Evolutionary conservation across 2,888 invertebrate genomes (phyloP), one percentile per base, ranked within the genome.

Genomic region (Blera fallax): DNA sequence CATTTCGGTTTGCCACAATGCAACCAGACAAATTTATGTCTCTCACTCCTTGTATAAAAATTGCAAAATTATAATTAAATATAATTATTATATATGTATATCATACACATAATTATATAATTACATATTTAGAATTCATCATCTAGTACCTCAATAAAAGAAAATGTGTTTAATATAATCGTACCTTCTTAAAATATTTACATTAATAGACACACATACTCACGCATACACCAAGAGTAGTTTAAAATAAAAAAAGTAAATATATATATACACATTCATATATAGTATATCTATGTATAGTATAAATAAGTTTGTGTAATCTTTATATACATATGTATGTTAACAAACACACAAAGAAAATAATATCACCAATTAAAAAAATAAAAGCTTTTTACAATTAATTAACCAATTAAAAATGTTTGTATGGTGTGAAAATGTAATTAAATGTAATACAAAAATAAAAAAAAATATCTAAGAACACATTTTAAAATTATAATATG

Each of bases 371-470:
- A 60, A 43, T 60, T 64, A 43, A 62, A 24, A 32, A 64, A 24
- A 24, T n/a, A n/a, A 4, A 64, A 72, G 76, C 85, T 85, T 81
- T 80, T 69, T 65, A 74, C 70, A 62, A 60, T 24, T 54, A 14
- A 32, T 27, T 77, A 72, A 32, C 32, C 27, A 45, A 48, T 72
- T 43, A 67, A 14, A 67, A 14, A 58, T 78, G 58, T 78, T 60
- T 78, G 40, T 73, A 72, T 73, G 48, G 54, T 56, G 65, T 79
- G 54, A 76, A 73, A 52, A 52, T 69, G 60, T 52, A 52, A 62
- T 58, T 7, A 43, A 54, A 74, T 34, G 29, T 64, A 29, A 34
- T 50, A 50, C 40, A 48, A 43, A 74, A 48, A 18, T 37, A 40
- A 69, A 32, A 34, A 37, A 37, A 77, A 50, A 5, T 50, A 60